Conservation (phyloP, 2,113 vertebrate genomes). For the Hyperopisus bebe region DNA sequence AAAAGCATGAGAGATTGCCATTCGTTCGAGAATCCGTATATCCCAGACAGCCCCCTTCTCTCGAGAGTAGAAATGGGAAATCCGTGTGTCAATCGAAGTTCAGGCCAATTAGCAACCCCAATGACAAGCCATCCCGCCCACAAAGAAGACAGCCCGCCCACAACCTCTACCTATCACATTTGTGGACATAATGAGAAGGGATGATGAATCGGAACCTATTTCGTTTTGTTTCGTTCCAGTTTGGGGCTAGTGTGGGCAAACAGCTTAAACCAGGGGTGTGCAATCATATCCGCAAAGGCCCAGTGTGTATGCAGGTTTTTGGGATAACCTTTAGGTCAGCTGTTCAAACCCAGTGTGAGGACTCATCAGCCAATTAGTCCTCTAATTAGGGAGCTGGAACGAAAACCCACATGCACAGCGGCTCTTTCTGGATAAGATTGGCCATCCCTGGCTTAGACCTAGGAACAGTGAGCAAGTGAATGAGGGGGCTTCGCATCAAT, state of each 20-base stretch:
- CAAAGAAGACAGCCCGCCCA: conserved; percentile 8
- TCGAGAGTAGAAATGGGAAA: conserved; percentile 23
- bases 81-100: conserved; percentile 27
- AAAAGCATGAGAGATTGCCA: background rate
- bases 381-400: too few relatives aligned
- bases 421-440: too few relatives aligned
- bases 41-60: conserved; percentile 34
- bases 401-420: too few relatives aligned
- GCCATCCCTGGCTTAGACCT: background rate
- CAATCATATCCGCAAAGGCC: background rate
- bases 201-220: conserved; percentile 26
- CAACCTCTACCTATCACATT: conserved; percentile 29
- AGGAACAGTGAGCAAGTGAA: background rate
- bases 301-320: too few relatives aligned
- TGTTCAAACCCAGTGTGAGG: too few relatives aligned
- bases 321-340: too few relatives aligned
- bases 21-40: background rate
- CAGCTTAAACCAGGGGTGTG: background rate
- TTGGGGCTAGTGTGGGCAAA: conserved; percentile 17
- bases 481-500: background rate
- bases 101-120: conserved; percentile 32
- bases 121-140: background rate
- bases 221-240: conserved; percentile 5
- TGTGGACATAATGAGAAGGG: conserved; percentile 29
- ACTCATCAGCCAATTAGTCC: too few relatives aligned